Evolutionary conservation across 2,888 invertebrate genomes (phyloP), one percentile per base, ranked within the genome.

Genomic region (Thecophora atra): DNA sequence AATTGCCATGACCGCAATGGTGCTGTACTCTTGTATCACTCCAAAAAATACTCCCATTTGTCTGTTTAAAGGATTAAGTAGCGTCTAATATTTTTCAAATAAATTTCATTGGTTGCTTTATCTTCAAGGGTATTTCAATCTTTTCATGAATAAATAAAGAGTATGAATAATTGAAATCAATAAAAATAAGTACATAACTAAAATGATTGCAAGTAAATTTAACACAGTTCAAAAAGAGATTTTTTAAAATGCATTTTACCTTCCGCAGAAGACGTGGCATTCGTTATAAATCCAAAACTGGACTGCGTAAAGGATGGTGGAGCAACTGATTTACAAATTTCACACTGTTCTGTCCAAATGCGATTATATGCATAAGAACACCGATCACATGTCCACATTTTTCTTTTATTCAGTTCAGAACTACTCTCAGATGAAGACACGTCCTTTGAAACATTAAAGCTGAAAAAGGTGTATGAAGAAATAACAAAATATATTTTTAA

Each of bases 331-430:
- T 91, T 91, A 83, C 96, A 96, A 79, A 94, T 94, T 87, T 94
- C 94, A 86, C 96, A 96, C 78, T 89, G 89, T 64, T 91, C 91
- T 76, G 91, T 91, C 90, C 92, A 93, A 82, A 94, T 89, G 76
- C 93, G 92, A 87, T 96, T 94, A 86, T 94, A 95, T 75, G 94
- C 93, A 87, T 93, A 96, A 84, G 95, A 94, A 87, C 96, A 97
- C 85, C 93, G 93, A 73, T 90, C 89, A 87, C 96, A 96, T 76
- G 94, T 94, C 96, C 96, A 96, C 91, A 94, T 93, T 78, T 94
- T 82, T 74, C 85, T 84, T 73, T 37, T 37, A 37, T 37, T 37
- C 11, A 37, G 11, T 37, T 79, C 78, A 77, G 81, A 79, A 76
- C 82, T 83, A 81, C 83, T 85, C 79, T 85, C 85, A 79, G 81